Conservation (phyloP, 1,140 invertebrate species). For the Hylyphantes graminicola region DNA sequence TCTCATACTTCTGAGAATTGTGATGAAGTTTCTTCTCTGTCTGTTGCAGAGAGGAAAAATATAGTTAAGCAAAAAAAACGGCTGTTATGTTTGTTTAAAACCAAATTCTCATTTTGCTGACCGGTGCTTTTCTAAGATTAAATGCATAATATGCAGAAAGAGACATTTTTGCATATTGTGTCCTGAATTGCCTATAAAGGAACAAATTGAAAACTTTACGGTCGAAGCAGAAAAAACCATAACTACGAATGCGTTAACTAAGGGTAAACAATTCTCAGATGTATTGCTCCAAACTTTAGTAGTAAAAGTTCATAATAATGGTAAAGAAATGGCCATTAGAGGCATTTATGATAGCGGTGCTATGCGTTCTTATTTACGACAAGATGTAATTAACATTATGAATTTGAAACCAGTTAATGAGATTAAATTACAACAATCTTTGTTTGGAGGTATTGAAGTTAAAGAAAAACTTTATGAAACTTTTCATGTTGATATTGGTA, state of each 20-base stretch:
- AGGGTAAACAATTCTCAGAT: constrained; percentile 17
- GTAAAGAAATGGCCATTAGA: constrained; percentile 3
- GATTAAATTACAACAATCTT: constrained; percentile 18
- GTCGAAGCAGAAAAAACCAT: neutral
- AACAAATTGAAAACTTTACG: neutral
- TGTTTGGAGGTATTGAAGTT: constrained; percentile 28
- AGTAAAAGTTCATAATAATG: constrained; percentile 18
- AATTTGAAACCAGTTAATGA: constrained; percentile 4
- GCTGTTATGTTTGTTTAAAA: constrained; percentile 25
- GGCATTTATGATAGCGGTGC: constrained; percentile 9
- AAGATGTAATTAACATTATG: constrained; percentile 13
- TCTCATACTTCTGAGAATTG: constrained; percentile 22
- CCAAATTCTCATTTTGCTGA: neutral
- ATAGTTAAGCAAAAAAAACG: constrained; percentile 33
- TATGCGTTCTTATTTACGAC: constrained; percentile 22
- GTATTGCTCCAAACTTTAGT: constrained; percentile 40
- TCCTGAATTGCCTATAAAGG: constrained; percentile 8
- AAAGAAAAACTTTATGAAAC: neutral
- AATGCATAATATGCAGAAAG: constrained; percentile 21
- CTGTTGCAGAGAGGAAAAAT: constrained; percentile 26
- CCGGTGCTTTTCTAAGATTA: constrained; percentile 17
- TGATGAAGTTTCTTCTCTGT: neutral
- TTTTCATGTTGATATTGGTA: constrained; percentile 8
- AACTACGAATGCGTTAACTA: constrained; percentile 33
- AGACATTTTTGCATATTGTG: constrained; percentile 21